Conservation (phyloP, 2,888 invertebrate genomes). For the Apoda limacodes region DNA sequence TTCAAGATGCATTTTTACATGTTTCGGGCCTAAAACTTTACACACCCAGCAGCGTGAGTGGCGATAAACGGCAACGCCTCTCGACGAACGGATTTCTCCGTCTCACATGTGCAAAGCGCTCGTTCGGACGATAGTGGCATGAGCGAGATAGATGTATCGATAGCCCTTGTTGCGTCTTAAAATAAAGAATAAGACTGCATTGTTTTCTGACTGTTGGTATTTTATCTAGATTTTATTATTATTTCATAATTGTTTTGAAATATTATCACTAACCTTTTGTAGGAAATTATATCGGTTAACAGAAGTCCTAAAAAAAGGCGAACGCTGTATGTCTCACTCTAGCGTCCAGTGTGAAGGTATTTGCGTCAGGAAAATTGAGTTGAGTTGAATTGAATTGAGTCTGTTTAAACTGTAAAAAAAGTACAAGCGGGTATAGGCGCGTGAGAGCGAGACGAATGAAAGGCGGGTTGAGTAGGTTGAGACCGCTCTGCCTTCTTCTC, state of each 20-base stretch:
- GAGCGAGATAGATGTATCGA: constrained; percentile 49
- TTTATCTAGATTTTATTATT: too few relatives aligned
- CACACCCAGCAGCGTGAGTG: constrained; percentile 58
- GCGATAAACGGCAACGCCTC: constrained; percentile 58
- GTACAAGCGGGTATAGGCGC: constrained; percentile 58
- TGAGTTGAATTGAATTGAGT: constrained; percentile 70
- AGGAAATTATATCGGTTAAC: too few relatives aligned
- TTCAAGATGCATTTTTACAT: constrained; percentile 71
- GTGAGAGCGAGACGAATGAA: constrained; percentile 65
- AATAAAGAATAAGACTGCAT: constrained; percentile 65
- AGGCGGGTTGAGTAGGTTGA: constrained; percentile 65
- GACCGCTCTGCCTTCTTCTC: constrained; percentile 69
- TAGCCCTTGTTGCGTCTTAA: constrained; percentile 54
- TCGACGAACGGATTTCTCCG: constrained; percentile 48
- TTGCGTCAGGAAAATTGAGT: constrained; percentile 68
- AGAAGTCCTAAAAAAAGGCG: constrained; percentile 40
- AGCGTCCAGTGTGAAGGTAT: constrained; percentile 64
- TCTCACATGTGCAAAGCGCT: constrained; percentile 31
- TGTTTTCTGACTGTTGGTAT: constrained; percentile 51
- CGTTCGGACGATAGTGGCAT: constrained; percentile 62
- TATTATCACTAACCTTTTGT: too few relatives aligned
- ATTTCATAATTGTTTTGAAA: too few relatives aligned
- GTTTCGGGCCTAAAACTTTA: constrained; percentile 71
- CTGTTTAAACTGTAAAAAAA: constrained; percentile 66
- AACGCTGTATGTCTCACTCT: constrained; percentile 61